phyloP scores from a whole-genome alignment of 2,888 invertebrate genomes.

The Kuschelorhynchus macadamiae region DNA sequence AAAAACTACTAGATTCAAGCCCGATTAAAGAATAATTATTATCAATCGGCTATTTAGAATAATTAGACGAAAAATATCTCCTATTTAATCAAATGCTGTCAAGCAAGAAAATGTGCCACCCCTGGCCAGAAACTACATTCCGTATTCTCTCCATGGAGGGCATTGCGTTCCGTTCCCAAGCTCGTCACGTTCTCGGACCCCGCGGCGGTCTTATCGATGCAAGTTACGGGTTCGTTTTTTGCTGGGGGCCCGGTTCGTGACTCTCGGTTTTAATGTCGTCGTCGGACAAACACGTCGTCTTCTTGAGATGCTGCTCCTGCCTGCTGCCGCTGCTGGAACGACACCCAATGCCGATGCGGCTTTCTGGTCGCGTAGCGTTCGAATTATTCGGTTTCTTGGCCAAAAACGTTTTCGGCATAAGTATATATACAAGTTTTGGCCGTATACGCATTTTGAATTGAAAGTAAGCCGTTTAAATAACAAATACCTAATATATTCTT shows the following conservation, averaged over 20 bases:
- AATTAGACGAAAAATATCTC: too few species aligned
- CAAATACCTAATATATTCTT: too few species aligned
- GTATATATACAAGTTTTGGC: too few species aligned
- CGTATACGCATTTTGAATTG: too few species aligned
- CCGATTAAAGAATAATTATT: too few species aligned
- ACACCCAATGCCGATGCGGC: background rate
- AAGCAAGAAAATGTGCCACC: slow-evolving; percentile 13
- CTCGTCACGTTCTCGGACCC: slow-evolving; percentile 40
- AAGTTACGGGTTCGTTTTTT: slow-evolving; percentile 48
- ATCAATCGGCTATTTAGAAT: too few species aligned
- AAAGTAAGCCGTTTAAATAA: too few species aligned
- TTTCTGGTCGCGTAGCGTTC: slow-evolving; percentile 17
- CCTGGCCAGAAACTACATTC: slow-evolving; percentile 28
- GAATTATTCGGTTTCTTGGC: too few species aligned
- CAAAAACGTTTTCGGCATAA: too few species aligned
- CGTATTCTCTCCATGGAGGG: slow-evolving; percentile 27
- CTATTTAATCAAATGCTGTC: too few species aligned
- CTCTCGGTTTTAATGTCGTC: slow-evolving; percentile 41
- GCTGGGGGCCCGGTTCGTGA: slow-evolving; percentile 41
- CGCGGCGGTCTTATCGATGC: slow-evolving; percentile 41
- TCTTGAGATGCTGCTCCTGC: background rate
- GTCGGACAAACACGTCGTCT: slow-evolving; percentile 20
- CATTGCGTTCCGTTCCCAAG: slow-evolving; percentile 46
- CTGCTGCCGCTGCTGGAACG: background rate
- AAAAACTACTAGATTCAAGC: too few species aligned